These are phyloP conservation scores for Hippolais icterina DNA, from an alignment of 2,113 vertebrate genomes.

Conservation along the genomic window DNA sequence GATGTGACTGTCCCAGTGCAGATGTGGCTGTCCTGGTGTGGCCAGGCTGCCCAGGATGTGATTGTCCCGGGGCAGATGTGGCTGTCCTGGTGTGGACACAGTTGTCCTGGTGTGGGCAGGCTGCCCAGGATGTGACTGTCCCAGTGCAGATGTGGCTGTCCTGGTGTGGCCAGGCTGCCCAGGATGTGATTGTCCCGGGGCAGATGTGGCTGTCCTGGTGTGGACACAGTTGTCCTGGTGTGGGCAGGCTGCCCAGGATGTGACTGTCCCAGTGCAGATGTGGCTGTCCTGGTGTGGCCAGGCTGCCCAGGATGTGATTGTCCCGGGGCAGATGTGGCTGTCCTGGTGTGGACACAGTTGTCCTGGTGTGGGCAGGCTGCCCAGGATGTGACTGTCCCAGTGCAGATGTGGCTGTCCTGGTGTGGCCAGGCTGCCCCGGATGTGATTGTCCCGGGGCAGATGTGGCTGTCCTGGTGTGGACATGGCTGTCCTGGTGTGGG, in stretches of 20 bases:
- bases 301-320: not conserved
- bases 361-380: too few species aligned
- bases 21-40: not conserved
- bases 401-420: not conserved
- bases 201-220: rapidly evolving
- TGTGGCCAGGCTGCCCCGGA: not conserved
- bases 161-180: not conserved
- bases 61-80: not conserved
- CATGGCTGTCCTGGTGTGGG: too few species aligned
- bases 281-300: not conserved
- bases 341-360: too few species aligned
- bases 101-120: too few species aligned
- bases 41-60: not conserved
- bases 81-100: not conserved
- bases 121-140: not conserved
- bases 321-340: too few species aligned
- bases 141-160: not conserved
- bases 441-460: too few species aligned
- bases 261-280: not conserved
- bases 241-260: not conserved
- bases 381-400: too few species aligned
- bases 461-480: too few species aligned
- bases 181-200: not conserved
- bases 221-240: too few species aligned
- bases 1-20: not conserved